phyloP scores from a whole-genome alignment of 2,888 invertebrate species.

The Tenthredo livida region DNA sequence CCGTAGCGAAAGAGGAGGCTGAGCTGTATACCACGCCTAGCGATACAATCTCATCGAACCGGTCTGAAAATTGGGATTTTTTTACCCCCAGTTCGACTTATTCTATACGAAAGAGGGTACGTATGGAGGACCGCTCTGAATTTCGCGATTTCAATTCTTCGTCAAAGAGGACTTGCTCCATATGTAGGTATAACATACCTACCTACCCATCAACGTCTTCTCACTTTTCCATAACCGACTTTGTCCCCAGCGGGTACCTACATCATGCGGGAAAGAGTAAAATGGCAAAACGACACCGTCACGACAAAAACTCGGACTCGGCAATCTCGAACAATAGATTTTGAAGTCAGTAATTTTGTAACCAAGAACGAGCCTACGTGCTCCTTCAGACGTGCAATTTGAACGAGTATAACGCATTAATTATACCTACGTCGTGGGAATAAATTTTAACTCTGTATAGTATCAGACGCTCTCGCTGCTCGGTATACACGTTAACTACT shows the following conservation, averaged over 20 bases:
- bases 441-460: not conserved
- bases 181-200: no score
- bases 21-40: constrained; percentile 37
- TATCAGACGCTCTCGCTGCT: no score
- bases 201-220: not conserved
- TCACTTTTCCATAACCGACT: not conserved
- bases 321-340: constrained; percentile 42
- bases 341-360: constrained; percentile 39
- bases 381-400: constrained; percentile 41
- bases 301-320: constrained; percentile 11
- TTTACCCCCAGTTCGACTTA: not conserved
- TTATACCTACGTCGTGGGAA: constrained; percentile 37
- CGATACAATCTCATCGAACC: constrained; percentile 30
- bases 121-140: no score
- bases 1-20: constrained; percentile 33
- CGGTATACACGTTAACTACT: not conserved
- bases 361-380: constrained; percentile 18
- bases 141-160: not conserved
- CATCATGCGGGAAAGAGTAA: not conserved
- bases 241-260: not conserved
- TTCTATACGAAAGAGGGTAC: not conserved
- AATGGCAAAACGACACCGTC: constrained; percentile 9
- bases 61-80: constrained; percentile 38
- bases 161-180: not conserved
- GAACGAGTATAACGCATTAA: constrained; percentile 38